phyloP scores from a whole-genome alignment of 2,797 vertebrate species.

The Arctocebus calabarensis region DNA sequence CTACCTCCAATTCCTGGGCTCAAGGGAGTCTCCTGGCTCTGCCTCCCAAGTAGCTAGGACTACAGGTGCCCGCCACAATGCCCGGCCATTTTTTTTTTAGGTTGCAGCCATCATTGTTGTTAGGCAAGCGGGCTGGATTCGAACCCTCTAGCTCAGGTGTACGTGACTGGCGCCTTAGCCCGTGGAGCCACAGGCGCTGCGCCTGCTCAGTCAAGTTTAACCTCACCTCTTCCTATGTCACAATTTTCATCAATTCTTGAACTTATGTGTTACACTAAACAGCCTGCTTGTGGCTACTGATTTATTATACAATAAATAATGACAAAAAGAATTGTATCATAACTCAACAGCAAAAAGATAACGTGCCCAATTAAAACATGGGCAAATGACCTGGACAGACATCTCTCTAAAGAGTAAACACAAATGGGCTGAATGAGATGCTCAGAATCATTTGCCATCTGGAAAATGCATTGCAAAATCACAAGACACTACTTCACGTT shows the following conservation, averaged over 20 bases:
- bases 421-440: neutral
- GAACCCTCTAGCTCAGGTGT: too few relatives aligned
- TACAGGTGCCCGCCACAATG: too few relatives aligned
- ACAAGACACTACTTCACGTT: neutral
- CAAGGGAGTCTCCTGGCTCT: too few relatives aligned
- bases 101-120: too few relatives aligned
- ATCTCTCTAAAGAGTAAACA: neutral
- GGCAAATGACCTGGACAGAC: neutral
- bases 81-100: too few relatives aligned
- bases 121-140: too few relatives aligned
- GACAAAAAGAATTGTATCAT: neutral
- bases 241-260: neutral
- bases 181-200: too few relatives aligned
- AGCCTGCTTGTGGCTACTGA: neutral
- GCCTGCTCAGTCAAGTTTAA: neutral
- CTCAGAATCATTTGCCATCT: neutral
- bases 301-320: neutral
- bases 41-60: too few relatives aligned
- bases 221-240: neutral
- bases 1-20: too few relatives aligned
- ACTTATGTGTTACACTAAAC: neutral
- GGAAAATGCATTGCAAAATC: slow-evolving; percentile 32
- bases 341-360: neutral
- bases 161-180: too few relatives aligned
- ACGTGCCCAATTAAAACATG: neutral